phyloP scores from a whole-genome alignment of 2,113 vertebrate species.

The Corythaixoides concolor region DNA sequence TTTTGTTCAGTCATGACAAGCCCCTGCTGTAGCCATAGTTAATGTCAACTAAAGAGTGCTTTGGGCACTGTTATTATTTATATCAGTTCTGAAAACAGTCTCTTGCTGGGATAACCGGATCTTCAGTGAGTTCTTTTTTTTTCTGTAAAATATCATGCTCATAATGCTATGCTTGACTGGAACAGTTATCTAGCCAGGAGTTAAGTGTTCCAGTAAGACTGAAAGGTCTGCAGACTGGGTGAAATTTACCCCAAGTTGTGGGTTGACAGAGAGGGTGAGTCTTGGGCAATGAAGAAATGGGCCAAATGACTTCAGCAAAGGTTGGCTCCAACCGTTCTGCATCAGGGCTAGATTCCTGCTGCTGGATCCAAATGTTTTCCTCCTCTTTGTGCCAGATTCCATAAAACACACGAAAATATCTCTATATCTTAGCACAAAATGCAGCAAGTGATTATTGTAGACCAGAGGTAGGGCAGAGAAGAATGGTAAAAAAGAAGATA shows the following conservation, averaged over 20 bases:
- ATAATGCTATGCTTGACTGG: neutral
- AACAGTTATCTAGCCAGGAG: neutral
- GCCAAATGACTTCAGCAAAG: neutral
- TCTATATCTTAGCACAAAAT: neutral
- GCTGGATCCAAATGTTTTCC: neutral
- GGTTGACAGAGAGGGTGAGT: neutral
- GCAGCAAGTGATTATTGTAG: neutral
- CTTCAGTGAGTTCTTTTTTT: neutral
- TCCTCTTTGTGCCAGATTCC: neutral
- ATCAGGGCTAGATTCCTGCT: neutral
- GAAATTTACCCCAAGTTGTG: neutral
- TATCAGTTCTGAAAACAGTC: neutral
- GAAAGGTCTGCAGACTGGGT: neutral
- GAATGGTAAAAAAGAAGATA: neutral
- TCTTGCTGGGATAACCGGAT: neutral
- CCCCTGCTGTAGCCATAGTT: neutral
- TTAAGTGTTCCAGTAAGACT: neutral
- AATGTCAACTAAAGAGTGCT: neutral
- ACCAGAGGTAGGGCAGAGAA: neutral
- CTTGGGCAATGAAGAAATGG: neutral
- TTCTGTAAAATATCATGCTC: neutral
- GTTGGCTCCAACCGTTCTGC: fast-evolving
- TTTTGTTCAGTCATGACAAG: neutral
- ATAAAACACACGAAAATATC: neutral
- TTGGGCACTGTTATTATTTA: neutral